Evolutionary conservation across 92 coral and sea anemone genomes (phyloP), one percentile per base, ranked within the genome.

Genomic region (Actinostola sp.): DNA sequence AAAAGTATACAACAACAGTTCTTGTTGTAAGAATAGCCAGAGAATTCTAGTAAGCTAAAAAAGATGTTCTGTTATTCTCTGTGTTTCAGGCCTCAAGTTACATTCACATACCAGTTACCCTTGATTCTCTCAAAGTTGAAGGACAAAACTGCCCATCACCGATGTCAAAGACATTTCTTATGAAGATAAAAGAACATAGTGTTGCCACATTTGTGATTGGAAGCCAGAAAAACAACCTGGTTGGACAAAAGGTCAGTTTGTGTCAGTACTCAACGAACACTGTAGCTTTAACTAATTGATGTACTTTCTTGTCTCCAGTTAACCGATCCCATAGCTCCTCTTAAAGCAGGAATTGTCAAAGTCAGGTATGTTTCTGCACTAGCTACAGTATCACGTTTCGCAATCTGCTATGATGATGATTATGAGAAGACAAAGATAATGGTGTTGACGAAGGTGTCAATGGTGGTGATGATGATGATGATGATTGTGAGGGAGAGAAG

Each of bases 81-180:
- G n/a, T 75, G 29, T 67, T 59, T 0, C 70, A 93, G 98, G 86
- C 92, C 0, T 85, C 94, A 15, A 61, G 57, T 9, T 91, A 91
- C 50, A 39, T 72, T 19, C 94, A 75, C 27, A 85, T 88, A n/a
- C 98, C 98, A 19, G 85, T 89, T 0, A 46, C 92, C 32, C 86
- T 93, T 44, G 79, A 82, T 28, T 63, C 74, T 19, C 88, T 93
- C 9, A 86, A 59, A 35, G 85, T 91, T 1, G 85, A 67, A 64
- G 87, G 97, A 5, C 76, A 74, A 21, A 80, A 88, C 36, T 93
- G 98, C 62, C 69, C 92, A 9, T 4, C 78, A 8, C 84, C 89
- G 26, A 24, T 83, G 54, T 49, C 71, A 59, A 67, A 73, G 55
- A 61, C 79, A 6, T 84, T 91, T 61, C 78, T 82, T 6, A 80